phyloP scores from a whole-genome alignment of 92 coral and sea anemone genomes.

The Hydrozoanthus gracilis region DNA sequence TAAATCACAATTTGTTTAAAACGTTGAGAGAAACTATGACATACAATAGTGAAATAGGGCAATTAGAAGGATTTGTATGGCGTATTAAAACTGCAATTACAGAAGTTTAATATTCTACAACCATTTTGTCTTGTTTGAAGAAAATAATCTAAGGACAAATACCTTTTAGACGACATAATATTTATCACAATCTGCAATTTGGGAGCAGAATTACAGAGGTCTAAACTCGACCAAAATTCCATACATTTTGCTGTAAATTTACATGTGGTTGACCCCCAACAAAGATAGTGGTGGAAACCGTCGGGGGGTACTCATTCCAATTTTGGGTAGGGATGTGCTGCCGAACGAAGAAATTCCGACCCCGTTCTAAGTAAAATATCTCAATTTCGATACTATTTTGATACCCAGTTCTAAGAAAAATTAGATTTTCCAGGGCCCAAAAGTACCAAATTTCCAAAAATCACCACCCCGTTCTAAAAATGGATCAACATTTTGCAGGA shows the following conservation, averaged over 20 bases:
- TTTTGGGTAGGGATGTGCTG: too few species aligned
- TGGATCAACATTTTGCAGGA: too few species aligned
- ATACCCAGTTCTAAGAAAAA: background rate
- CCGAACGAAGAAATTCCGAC: too few species aligned
- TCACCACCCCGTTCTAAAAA: too few species aligned
- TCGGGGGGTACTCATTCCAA: too few species aligned
- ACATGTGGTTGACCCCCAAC: background rate
- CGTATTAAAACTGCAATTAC: background rate
- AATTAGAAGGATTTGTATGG: slow-evolving; percentile 1
- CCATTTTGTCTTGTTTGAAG: slow-evolving; percentile 1
- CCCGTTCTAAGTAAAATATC: background rate
- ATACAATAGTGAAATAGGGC: too few species aligned
- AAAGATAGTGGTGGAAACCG: background rate
- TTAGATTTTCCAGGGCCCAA: too few species aligned
- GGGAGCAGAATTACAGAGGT: slow-evolving; percentile 14
- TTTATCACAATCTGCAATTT: slow-evolving; percentile 27
- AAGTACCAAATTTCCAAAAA: too few species aligned
- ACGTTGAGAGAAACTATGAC: too few species aligned
- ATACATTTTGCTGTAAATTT: slow-evolving; percentile 21
- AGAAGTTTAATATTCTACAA: slow-evolving; percentile 2
- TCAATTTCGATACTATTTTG: background rate
- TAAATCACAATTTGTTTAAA: too few species aligned
- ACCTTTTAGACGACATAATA: slow-evolving; percentile 21
- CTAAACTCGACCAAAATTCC: slow-evolving; percentile 27
- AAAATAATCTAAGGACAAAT: slow-evolving; percentile 16